Percentiles rank a stretch among this genome's conserved stretches.
Conservation (phyloP, 1,140 invertebrate genomes). For the Laupala kohalensis region DNA sequence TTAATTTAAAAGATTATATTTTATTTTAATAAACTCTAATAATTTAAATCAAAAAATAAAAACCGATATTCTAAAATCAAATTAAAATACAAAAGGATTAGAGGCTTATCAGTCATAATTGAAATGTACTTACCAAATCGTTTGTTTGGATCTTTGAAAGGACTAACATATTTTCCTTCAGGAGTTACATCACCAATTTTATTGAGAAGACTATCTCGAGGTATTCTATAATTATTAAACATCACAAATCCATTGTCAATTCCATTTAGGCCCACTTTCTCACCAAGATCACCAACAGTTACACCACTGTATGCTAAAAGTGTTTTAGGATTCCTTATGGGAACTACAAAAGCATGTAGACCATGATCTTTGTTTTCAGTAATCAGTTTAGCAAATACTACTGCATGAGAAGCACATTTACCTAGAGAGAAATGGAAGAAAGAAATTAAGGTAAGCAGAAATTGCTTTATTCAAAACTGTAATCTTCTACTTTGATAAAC, state of each 20-base stretch:
- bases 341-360: constrained; percentile 67
- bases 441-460: background rate
- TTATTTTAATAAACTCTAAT: no score
- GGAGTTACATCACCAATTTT: constrained; percentile 46
- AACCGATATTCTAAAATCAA: no score
- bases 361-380: constrained; percentile 65
- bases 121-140: constrained; percentile 45
- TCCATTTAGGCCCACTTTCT: constrained; percentile 69
- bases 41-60: no score
- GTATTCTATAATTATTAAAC: constrained; percentile 47
- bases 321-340: constrained; percentile 58
- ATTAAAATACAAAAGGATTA: no score
- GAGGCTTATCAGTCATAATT: no score
- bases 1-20: no score
- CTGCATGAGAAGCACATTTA: constrained; percentile 72
- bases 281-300: constrained; percentile 66
- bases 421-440: constrained; percentile 35
- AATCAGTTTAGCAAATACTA: constrained; percentile 80
- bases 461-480: background rate
- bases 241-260: constrained; percentile 64
- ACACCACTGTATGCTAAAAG: constrained; percentile 56
- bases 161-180: constrained; percentile 51
- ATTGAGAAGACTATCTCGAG: constrained; percentile 44
- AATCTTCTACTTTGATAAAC: background rate
- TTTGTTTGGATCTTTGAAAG: constrained; percentile 60